Conservation (phyloP, 2,888 invertebrate species). For the Octodonta nipae region DNA sequence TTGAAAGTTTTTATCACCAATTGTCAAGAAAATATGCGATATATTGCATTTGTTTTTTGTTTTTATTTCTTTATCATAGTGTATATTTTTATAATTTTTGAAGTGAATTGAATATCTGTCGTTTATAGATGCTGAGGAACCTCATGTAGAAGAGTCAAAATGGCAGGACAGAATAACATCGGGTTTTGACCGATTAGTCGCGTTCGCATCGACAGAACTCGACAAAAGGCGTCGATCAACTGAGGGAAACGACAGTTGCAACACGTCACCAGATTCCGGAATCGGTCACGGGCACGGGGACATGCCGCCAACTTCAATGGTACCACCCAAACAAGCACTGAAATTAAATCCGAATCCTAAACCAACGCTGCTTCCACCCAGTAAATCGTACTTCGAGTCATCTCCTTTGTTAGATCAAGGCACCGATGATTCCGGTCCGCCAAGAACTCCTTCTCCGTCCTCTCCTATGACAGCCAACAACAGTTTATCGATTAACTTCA, state of each 20-base stretch:
- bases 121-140: slow-evolving; percentile 34
- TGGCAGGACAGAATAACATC: slow-evolving; percentile 90
- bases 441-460: slow-evolving; percentile 44
- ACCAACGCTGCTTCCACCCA: slow-evolving; percentile 32
- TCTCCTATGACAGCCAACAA: slow-evolving; percentile 31
- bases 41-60: too few relatives aligned
- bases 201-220: slow-evolving; percentile 82
- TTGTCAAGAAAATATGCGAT: too few relatives aligned
- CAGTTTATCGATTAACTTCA: slow-evolving; percentile 30
- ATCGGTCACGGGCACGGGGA: slow-evolving; percentile 59
- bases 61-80: too few relatives aligned
- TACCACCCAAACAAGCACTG: slow-evolving; percentile 26
- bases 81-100: too few relatives aligned
- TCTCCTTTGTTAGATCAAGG: slow-evolving; percentile 34
- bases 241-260: slow-evolving; percentile 61
- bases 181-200: slow-evolving; percentile 85
- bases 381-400: slow-evolving; percentile 38
- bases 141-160: slow-evolving; percentile 61
- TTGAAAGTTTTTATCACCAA: too few relatives aligned
- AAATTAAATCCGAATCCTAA: slow-evolving; percentile 31
- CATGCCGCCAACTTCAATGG: slow-evolving; percentile 38
- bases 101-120: too few relatives aligned
- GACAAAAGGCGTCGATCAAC: slow-evolving; percentile 74
- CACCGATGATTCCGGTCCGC: slow-evolving; percentile 39
- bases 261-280: slow-evolving; percentile 78